phyloP scores from a whole-genome alignment of 2,113 vertebrate genomes.

The Chamaetylas fuelleborni region DNA sequence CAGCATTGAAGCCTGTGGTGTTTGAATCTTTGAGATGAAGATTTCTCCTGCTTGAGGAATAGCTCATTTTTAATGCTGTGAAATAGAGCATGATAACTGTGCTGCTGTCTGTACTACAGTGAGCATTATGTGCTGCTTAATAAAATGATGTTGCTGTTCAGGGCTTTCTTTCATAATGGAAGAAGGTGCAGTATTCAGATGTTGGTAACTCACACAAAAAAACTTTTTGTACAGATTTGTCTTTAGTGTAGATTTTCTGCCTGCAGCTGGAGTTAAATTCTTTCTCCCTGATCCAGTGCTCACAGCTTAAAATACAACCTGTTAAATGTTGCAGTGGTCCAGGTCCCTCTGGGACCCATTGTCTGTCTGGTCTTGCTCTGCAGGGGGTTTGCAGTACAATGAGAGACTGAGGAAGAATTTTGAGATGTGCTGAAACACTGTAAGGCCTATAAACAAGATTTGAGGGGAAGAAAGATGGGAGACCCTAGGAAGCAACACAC shows the following conservation, averaged over 20 bases:
- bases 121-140: not conserved
- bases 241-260: not conserved
- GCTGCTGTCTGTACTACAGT: not conserved
- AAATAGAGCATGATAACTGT: constrained; percentile 31
- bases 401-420: not conserved
- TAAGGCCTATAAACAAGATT: not conserved
- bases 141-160: not conserved
- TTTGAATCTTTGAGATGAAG: constrained; percentile 30
- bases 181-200: not conserved
- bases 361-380: not conserved
- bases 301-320: not conserved
- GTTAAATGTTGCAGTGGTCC: not conserved
- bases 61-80: constrained; percentile 19
- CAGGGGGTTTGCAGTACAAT: not conserved
- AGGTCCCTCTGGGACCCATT: not conserved
- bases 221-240: not conserved
- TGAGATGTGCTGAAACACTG: not conserved
- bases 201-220: not conserved
- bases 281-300: not conserved
- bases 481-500: not conserved
- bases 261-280: not conserved
- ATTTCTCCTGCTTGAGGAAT: not conserved
- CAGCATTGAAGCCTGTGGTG: not conserved
- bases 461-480: not conserved
- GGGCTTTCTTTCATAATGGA: not conserved